Percentiles rank a stretch among this genome's conserved stretches.
Evolutionary conservation across 1,140 invertebrate genomes (phyloP).

Genomic region (Ridgeia piscesae): DNA sequence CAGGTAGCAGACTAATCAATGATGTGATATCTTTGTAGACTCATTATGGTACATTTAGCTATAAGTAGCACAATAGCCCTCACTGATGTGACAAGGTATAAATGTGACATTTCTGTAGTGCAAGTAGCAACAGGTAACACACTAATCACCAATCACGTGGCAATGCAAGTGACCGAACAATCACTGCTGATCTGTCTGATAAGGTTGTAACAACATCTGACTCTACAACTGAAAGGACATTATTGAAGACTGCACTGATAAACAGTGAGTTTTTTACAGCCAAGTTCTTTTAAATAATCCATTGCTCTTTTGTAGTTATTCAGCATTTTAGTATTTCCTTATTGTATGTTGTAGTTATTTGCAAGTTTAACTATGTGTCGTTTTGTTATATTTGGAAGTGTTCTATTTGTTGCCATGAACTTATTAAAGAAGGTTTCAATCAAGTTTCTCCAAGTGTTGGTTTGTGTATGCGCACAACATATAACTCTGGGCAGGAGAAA

Average conservation of each 20-base stretch:
- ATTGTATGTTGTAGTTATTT: neutral
- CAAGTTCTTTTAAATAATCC: neutral
- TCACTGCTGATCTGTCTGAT: neutral
- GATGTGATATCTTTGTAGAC: too few relatives aligned
- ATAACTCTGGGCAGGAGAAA: too few relatives aligned
- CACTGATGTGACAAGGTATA: neutral
- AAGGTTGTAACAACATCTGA: too few relatives aligned
- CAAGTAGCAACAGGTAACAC: too few relatives aligned
- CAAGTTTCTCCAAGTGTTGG: neutral
- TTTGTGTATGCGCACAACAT: neutral
- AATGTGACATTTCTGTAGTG: neutral
- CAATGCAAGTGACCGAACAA: too few relatives aligned
- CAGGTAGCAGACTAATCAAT: too few relatives aligned
- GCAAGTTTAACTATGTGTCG: neutral
- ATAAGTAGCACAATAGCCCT: neutral
- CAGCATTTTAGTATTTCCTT: neutral
- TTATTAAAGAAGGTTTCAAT: neutral
- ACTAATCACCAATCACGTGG: too few relatives aligned
- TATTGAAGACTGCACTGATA: neutral
- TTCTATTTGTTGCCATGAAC: neutral
- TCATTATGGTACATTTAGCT: neutral
- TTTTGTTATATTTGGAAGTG: neutral
- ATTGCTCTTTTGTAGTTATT: neutral
- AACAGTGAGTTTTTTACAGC: neutral
- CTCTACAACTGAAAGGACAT: neutral